Conservation (phyloP, 2,888 invertebrate species). For the Glyphotaelius pellucidus region DNA sequence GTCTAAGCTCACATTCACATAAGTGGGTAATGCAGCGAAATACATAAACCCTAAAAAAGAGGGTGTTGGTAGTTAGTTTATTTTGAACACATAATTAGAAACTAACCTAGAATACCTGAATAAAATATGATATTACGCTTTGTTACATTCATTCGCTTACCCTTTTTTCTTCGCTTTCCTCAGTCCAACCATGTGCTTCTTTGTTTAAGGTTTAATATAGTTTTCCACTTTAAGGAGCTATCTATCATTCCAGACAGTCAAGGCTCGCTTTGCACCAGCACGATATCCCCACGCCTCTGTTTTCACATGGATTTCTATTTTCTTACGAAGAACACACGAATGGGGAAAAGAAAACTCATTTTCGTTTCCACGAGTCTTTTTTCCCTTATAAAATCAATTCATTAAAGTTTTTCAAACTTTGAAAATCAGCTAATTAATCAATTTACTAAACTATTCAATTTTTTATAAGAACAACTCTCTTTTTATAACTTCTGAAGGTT, state of each 20-base stretch:
- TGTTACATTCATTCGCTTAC: constrained; percentile 4
- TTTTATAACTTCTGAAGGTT: too few relatives aligned
- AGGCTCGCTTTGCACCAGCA: constrained; percentile 28
- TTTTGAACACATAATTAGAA: not conserved
- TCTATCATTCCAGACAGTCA: constrained; percentile 34
- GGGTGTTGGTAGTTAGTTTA: not conserved
- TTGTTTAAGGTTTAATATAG: constrained; percentile 27
- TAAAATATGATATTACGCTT: constrained; percentile 3
- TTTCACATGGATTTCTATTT: constrained; percentile 8
- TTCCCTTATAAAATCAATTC: not conserved
- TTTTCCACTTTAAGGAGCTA: constrained; percentile 34
- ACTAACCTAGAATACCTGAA: constrained; percentile 14
- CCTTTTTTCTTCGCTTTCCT: not conserved
- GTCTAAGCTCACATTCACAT: not conserved
- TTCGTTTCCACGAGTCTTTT: not conserved
- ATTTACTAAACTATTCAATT: too few relatives aligned
- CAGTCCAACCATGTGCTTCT: not conserved
- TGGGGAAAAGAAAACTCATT: not conserved
- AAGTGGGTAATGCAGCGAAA: not conserved
- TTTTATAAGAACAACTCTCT: too few relatives aligned
- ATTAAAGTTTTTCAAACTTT: not conserved
- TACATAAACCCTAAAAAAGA: not conserved
- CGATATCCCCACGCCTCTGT: not conserved
- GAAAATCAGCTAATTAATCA: not conserved
- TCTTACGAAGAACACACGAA: not conserved